phyloP scores from a whole-genome alignment of 2,113 vertebrate genomes.

The Cromileptes altivelis region DNA sequence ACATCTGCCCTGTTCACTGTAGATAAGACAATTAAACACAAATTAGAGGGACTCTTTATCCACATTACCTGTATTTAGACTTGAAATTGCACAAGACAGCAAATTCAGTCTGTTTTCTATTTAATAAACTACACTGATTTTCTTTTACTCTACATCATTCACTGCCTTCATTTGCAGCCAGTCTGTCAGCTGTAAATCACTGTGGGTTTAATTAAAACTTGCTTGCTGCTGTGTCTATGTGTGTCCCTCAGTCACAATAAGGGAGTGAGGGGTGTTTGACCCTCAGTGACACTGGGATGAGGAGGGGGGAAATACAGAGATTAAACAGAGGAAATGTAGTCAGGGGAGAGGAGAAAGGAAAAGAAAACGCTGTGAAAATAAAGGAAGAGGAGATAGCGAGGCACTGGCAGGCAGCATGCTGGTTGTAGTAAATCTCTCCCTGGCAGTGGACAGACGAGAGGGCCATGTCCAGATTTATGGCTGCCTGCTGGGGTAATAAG shows the following conservation, averaged over 20 bases:
- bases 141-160: not conserved
- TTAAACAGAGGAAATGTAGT: conserved; percentile 13
- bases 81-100: not conserved
- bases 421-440: conserved; percentile 57
- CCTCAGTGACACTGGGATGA: conserved; percentile 19
- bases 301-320: not conserved
- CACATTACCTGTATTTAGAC: not conserved
- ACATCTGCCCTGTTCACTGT: not conserved
- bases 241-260: conserved; percentile 19
- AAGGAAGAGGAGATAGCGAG: conserved; percentile 10
- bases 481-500: conserved; percentile 55
- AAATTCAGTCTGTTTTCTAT: conserved; percentile 10
- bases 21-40: not conserved
- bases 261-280: conserved; percentile 16
- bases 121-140: conserved; percentile 30
- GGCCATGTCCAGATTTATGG: conserved; percentile 53
- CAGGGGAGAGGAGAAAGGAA: conserved; percentile 12
- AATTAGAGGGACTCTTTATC: not conserved
- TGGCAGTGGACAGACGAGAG: conserved; percentile 22
- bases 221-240: conserved; percentile 16
- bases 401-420: not conserved
- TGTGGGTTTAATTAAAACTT: conserved; percentile 56
- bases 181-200: conserved; percentile 50
- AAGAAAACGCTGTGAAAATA: conserved; percentile 40
- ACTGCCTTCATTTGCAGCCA: conserved; percentile 29